These are phyloP conservation scores for Gastrophysa polygoni DNA, from an alignment of 2,888 invertebrate species.

Conservation along the genomic window DNA sequence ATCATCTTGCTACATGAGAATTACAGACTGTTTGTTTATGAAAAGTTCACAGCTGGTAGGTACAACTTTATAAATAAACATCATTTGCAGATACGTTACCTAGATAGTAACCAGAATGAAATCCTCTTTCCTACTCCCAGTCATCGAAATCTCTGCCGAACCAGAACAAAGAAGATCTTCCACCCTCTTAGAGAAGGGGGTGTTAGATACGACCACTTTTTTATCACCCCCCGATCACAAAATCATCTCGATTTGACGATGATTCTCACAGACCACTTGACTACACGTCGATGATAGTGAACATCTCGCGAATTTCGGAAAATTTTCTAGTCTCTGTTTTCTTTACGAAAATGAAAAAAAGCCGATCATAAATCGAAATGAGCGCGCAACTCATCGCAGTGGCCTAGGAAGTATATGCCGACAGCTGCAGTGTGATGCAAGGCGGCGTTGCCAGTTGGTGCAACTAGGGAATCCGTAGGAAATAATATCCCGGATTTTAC, in stretches of 20 bases:
- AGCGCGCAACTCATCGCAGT: slow-evolving; percentile 25
- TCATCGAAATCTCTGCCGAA: neutral
- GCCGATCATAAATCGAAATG: slow-evolving; percentile 19
- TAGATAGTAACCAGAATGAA: no score
- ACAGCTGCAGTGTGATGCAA: slow-evolving; percentile 32
- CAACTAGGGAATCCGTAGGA: neutral
- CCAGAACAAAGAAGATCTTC: slow-evolving; percentile 1
- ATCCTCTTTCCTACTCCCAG: neutral
- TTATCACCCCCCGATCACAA: neutral
- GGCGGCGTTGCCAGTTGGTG: slow-evolving; percentile 15
- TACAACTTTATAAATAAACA: neutral
- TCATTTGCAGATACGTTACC: neutral
- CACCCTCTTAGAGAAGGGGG: neutral
- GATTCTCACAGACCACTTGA: neutral
- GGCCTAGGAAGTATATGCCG: slow-evolving; percentile 29
- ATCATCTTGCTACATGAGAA: no score
- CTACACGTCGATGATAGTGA: neutral
- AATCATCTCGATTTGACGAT: neutral
- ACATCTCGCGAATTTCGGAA: neutral
- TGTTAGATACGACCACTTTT: neutral
- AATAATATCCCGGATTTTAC: no score
- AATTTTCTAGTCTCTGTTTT: neutral
- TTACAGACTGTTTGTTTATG: no score
- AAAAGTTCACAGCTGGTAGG: neutral
- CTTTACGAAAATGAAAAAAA: slow-evolving; percentile 26